phyloP scores from a whole-genome alignment of 1,140 invertebrate species.

The Leptinotarsa undecemlineata region DNA sequence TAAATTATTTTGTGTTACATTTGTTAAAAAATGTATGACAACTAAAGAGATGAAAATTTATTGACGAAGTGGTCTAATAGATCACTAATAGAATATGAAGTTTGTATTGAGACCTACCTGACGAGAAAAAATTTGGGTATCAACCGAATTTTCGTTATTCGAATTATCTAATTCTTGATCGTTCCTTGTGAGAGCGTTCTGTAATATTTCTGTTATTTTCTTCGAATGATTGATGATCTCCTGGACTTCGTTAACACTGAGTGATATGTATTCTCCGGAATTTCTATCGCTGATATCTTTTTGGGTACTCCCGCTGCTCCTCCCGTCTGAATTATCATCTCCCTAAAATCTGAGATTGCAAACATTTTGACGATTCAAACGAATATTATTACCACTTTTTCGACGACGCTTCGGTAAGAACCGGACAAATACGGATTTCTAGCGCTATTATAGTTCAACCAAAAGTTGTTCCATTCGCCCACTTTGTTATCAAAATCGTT shows the following conservation, averaged over 20 bases:
- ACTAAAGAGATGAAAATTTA: not conserved
- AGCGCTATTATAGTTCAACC: conserved; percentile 52
- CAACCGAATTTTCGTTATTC: conserved; percentile 22
- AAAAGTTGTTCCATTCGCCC: conserved; percentile 56
- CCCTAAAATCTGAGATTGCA: conserved; percentile 25
- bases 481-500: conserved; percentile 50
- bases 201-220: conserved; percentile 20
- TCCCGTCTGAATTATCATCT: conserved; percentile 49
- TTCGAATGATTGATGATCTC: conserved; percentile 40
- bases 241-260: conserved; percentile 50
- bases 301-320: conserved; percentile 51
- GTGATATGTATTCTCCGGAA: conserved; percentile 43
- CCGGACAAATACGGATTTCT: conserved; percentile 48
- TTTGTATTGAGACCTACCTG: conserved; percentile 22
- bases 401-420: conserved; percentile 38
- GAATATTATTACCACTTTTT: conserved; percentile 22
- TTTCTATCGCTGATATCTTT: conserved; percentile 49
- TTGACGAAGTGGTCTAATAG: not conserved
- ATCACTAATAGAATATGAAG: too few species aligned
- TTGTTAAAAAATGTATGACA: too few species aligned
- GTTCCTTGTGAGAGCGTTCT: conserved; percentile 20
- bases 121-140: conserved; percentile 23
- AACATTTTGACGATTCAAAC: not conserved
- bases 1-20: too few species aligned
- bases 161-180: conserved; percentile 23